These are phyloP conservation scores for Philaethria dido DNA, from an alignment of 2,888 invertebrate species.

Conservation along the genomic window DNA sequence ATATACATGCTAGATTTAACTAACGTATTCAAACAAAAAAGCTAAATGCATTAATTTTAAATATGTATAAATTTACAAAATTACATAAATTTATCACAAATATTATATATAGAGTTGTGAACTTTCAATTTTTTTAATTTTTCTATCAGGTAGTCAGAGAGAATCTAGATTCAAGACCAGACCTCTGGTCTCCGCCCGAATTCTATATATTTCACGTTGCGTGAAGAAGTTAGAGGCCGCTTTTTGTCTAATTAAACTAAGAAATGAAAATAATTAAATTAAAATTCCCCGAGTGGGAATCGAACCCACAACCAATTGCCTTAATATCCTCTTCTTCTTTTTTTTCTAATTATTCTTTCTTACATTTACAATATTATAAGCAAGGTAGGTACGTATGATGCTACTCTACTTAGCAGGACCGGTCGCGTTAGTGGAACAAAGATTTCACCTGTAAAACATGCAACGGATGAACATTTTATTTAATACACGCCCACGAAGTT, in stretches of 20 bases:
- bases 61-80: too few relatives aligned
- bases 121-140: too few relatives aligned
- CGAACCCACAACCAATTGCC: too few relatives aligned
- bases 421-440: conserved; percentile 66
- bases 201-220: too few relatives aligned
- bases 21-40: not conserved
- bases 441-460: conserved; percentile 66
- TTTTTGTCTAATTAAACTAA: too few relatives aligned
- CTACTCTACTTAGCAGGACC: conserved; percentile 52
- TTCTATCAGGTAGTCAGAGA: too few relatives aligned
- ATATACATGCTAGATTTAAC: not conserved
- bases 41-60: not conserved
- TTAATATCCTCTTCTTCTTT: too few relatives aligned
- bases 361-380: conserved; percentile 25
- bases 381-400: conserved; percentile 31
- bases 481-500: conserved; percentile 8
- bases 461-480: conserved; percentile 45
- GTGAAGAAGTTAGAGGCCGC: too few relatives aligned
- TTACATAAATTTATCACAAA: not conserved
- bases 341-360: conserved; percentile 6
- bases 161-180: too few relatives aligned
- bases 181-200: too few relatives aligned
- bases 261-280: too few relatives aligned
- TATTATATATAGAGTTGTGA: not conserved
- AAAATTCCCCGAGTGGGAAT: too few relatives aligned